These are phyloP conservation scores for Eupithecia subumbrata DNA, from an alignment of 2,888 invertebrate species.

Conservation along the genomic window DNA sequence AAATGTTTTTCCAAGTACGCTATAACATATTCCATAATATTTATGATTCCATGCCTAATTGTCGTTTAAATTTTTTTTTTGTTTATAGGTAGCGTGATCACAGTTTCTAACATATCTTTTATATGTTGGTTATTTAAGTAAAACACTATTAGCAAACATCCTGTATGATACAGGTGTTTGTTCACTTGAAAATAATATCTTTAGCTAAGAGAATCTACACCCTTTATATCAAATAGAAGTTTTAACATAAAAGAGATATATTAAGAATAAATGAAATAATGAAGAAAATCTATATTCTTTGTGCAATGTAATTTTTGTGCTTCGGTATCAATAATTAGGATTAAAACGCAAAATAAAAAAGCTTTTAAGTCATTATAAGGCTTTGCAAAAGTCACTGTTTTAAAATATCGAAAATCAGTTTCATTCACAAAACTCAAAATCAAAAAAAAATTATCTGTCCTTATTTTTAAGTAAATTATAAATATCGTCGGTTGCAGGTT, in stretches of 20 bases:
- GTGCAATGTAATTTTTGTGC: not conserved
- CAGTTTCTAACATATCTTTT: not conserved
- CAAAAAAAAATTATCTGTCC: not conserved
- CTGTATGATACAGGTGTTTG: not conserved
- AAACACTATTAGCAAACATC: not conserved
- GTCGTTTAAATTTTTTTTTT: no score
- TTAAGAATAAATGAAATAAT: not conserved
- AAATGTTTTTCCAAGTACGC: no score
- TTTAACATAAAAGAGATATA: not conserved
- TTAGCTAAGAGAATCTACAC: not conserved
- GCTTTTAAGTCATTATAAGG: not conserved
- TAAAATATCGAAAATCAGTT: not conserved
- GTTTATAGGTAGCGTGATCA: no score
- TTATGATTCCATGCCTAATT: no score
- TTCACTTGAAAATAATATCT: not conserved
- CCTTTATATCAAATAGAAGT: not conserved
- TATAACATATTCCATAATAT: no score
- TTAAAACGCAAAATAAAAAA: not conserved
- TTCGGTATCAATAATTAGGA: not conserved
- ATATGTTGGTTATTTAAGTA: slow-evolving; percentile 1
- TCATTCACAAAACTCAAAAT: not conserved
- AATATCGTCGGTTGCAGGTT: no score
- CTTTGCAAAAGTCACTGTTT: slow-evolving; percentile 6
- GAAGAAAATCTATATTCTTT: not conserved
- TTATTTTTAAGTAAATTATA: not conserved